Evolutionary conservation across 2,797 vertebrate species (phyloP).

Genomic region (Coilia nasus): DNA sequence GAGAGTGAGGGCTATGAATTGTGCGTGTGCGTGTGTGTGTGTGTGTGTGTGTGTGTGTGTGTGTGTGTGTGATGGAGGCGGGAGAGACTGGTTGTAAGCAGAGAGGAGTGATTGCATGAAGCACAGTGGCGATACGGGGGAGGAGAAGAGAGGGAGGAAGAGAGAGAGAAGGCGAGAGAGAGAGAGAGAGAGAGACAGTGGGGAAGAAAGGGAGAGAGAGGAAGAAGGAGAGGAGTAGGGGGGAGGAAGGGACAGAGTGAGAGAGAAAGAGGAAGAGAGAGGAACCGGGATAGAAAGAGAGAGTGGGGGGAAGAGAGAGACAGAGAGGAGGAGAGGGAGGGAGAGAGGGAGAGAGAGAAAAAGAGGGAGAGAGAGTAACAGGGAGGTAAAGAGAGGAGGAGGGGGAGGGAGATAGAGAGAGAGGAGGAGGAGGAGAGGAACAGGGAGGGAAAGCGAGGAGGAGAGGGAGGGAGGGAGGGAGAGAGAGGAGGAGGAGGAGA

Average conservation of each 20-base stretch:
- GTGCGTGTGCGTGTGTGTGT: not conserved
- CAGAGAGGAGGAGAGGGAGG: not conserved
- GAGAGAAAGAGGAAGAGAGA: not conserved
- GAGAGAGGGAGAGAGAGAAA: not conserved
- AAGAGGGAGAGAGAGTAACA: too few relatives aligned
- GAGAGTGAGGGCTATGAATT: not conserved
- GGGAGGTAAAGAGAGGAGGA: not conserved
- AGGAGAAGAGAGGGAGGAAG: not conserved
- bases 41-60: not conserved
- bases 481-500: too few relatives aligned
- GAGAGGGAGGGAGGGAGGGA: not conserved
- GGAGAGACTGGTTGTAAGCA: not conserved
- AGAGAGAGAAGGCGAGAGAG: not conserved
- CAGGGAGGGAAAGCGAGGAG: not conserved
- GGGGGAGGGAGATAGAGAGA: not conserved
- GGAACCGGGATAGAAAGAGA: constrained; percentile 32
- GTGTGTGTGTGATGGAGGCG: not conserved
- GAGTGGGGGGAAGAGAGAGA: not conserved
- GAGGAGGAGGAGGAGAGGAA: not conserved
- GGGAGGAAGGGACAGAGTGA: not conserved
- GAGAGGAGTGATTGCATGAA: not conserved
- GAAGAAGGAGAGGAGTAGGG: constrained; percentile 28
- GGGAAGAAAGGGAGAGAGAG: not conserved
- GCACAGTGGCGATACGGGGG: not conserved
- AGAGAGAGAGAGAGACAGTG: not conserved